These are phyloP conservation scores for Butorides virescens DNA, from an alignment of 2,113 vertebrate species.

Conservation along the genomic window DNA sequence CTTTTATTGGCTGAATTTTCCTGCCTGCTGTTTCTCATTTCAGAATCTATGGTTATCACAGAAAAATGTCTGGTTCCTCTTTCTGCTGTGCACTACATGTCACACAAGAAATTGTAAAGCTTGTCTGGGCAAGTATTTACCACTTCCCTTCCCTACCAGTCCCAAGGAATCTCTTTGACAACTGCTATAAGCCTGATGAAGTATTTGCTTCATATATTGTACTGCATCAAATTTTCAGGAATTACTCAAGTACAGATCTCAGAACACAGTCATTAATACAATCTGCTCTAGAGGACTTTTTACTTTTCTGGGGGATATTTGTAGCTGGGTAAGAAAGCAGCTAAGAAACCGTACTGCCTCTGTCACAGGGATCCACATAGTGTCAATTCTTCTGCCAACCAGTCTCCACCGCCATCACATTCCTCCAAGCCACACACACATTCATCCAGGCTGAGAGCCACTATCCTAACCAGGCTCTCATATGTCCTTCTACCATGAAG, in stretches of 20 bases:
- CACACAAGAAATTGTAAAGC: background rate
- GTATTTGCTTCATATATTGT: background rate
- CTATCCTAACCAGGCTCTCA: background rate
- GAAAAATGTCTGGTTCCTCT: background rate
- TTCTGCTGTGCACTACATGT: background rate
- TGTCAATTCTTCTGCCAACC: background rate
- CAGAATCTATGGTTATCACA: background rate
- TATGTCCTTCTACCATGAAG: background rate
- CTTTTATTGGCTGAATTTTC: background rate
- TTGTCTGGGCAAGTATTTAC: background rate
- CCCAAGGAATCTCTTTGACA: background rate
- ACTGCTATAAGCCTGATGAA: background rate
- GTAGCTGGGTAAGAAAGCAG: background rate
- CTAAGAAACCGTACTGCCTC: background rate
- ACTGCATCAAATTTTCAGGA: background rate
- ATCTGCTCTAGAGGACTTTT: background rate
- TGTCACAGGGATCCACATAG: background rate
- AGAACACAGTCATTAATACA: background rate
- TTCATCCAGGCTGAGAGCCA: background rate
- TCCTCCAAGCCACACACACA: background rate
- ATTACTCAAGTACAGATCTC: background rate
- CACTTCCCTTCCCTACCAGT: background rate
- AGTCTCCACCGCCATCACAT: background rate
- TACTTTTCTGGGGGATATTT: background rate
- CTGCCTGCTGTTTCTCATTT: slow-evolving; percentile 7